Evolutionary conservation across 1,140 invertebrate species (phyloP).

Genomic region (Acromyrmex charruanus): DNA sequence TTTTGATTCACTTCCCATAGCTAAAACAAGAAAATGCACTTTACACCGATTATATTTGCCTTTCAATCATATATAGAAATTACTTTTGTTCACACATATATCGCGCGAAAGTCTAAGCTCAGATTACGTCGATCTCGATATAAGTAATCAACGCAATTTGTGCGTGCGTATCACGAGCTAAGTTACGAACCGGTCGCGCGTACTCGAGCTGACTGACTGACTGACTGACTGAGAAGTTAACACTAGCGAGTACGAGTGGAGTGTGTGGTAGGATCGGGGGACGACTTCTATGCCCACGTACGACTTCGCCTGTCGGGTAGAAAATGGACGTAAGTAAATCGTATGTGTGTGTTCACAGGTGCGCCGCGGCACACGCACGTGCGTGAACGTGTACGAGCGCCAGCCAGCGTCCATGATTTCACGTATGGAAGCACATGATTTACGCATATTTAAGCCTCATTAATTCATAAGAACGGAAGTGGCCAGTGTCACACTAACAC

Average conservation of each 20-base stretch:
- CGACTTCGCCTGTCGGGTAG: slow-evolving; percentile 49
- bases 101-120: not conserved
- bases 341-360: slow-evolving; percentile 30
- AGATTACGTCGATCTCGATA: slow-evolving; percentile 17
- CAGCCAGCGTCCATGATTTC: slow-evolving; percentile 26
- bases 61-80: not conserved
- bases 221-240: slow-evolving; percentile 69
- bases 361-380: not conserved
- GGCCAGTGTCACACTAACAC: slow-evolving; percentile 47
- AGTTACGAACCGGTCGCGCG: slow-evolving; percentile 62
- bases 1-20: slow-evolving; percentile 16
- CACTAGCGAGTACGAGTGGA: slow-evolving; percentile 60
- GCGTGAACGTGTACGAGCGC: slow-evolving; percentile 10
- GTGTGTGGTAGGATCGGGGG: slow-evolving; percentile 69
- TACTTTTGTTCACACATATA: not conserved
- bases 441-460: slow-evolving; percentile 29
- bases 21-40: slow-evolving; percentile 6
- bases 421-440: slow-evolving; percentile 25
- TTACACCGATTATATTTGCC: not conserved
- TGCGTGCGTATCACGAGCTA: slow-evolving; percentile 2
- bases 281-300: slow-evolving; percentile 63
- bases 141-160: slow-evolving; percentile 20
- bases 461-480: slow-evolving; percentile 38
- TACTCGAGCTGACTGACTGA: slow-evolving; percentile 73
- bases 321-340: slow-evolving; percentile 43